These are phyloP conservation scores for Abrostola tripartita DNA, from an alignment of 2,888 invertebrate genomes.

Conservation along the genomic window DNA sequence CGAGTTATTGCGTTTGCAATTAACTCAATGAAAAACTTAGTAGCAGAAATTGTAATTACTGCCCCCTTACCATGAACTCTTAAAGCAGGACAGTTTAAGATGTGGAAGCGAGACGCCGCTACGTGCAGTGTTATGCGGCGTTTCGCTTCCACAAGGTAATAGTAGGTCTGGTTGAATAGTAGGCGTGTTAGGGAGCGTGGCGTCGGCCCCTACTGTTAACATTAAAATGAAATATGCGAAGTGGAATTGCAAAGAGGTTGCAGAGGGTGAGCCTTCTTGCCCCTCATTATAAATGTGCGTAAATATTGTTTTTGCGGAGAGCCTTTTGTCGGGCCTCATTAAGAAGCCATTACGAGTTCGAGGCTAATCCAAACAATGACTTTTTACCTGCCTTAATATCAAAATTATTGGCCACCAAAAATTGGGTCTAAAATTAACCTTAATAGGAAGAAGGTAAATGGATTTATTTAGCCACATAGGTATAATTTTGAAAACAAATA, in stretches of 20 bases:
- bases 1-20: constrained; percentile 47
- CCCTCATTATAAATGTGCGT: constrained; percentile 75
- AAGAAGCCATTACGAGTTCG: constrained; percentile 75
- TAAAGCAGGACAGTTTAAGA: too few relatives aligned
- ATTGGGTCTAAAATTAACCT: neutral
- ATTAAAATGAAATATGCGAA: constrained; percentile 75
- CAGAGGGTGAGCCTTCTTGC: constrained; percentile 48
- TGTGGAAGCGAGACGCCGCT: too few relatives aligned
- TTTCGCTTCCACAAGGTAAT: too few relatives aligned
- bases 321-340: constrained; percentile 74
- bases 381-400: constrained; percentile 27
- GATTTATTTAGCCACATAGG: neutral
- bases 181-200: constrained; percentile 12
- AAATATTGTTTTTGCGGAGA: constrained; percentile 74
- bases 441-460: neutral
- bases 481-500: too few relatives aligned
- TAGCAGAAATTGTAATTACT: constrained; percentile 56
- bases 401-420: constrained; percentile 12
- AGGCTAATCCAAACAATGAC: constrained; percentile 55
- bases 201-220: constrained; percentile 45
- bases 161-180: constrained; percentile 32
- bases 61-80: too few relatives aligned
- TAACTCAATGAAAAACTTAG: constrained; percentile 53
- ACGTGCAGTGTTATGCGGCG: too few relatives aligned
- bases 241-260: constrained; percentile 62